Conservation (phyloP, 2,113 vertebrate genomes). For the Chlorodrepanis virens region DNA sequence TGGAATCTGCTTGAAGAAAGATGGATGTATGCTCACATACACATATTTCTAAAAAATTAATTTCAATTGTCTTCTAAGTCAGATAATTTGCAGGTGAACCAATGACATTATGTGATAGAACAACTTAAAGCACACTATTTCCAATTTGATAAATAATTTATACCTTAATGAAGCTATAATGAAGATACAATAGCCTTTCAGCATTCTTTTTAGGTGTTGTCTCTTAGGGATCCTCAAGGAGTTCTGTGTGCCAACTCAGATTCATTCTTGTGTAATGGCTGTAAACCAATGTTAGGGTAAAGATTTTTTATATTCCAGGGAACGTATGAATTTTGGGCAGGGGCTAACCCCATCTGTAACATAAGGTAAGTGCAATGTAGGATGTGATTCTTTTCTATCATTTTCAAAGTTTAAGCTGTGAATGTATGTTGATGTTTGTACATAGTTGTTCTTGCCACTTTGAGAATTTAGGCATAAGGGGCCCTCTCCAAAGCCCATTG, state of each 20-base stretch:
- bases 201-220: not conserved
- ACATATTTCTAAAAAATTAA: not conserved
- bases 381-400: not conserved
- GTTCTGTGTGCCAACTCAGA: not conserved
- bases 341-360: not conserved
- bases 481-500: not conserved
- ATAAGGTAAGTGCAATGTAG: not conserved
- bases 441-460: not conserved
- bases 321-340: not conserved
- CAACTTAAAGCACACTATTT: not conserved
- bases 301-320: not conserved
- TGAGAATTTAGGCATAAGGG: not conserved
- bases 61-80: not conserved
- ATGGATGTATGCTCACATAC: not conserved
- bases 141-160: not conserved
- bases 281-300: not conserved
- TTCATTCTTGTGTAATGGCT: not conserved
- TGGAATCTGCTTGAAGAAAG: not conserved
- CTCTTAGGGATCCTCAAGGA: not conserved
- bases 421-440: not conserved
- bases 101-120: not conserved
- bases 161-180: not conserved
- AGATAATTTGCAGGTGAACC: not conserved
- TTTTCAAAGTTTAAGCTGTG: not conserved
- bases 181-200: not conserved